Percentiles rank a stretch among this genome's conserved stretches.
Conservation (phyloP, 2,797 vertebrate species). For the Schizopygopsis pylzovi region DNA sequence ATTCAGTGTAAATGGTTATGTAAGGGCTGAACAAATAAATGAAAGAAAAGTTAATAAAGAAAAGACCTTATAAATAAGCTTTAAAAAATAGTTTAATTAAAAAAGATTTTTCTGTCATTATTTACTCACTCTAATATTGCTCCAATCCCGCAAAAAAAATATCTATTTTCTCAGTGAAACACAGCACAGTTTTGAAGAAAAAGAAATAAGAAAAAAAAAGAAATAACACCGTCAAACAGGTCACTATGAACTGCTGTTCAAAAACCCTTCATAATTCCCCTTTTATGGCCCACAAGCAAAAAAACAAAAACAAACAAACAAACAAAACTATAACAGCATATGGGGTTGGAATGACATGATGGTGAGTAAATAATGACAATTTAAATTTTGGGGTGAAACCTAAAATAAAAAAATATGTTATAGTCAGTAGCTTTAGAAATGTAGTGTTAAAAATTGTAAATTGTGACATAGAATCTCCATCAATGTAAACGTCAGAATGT, state of each 20-base stretch:
- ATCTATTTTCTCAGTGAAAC: neutral
- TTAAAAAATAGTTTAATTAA: neutral
- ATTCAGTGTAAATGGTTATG: neutral
- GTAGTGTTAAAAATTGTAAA: neutral
- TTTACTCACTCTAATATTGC: neutral
- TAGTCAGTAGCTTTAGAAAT: neutral
- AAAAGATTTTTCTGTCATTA: neutral
- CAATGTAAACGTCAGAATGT: neutral
- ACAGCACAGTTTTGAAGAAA: neutral
- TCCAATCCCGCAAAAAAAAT: neutral
- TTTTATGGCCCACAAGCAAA: neutral
- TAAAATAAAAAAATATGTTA: neutral
- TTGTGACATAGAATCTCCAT: slow-evolving; percentile 37
- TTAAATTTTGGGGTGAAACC: neutral
- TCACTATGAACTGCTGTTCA: neutral
- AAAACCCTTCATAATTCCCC: neutral
- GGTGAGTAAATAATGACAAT: neutral
- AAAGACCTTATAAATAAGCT: neutral
- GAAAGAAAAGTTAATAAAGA: neutral
- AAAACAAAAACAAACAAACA: neutral
- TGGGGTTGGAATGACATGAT: neutral
- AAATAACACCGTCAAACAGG: neutral
- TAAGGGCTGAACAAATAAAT: neutral
- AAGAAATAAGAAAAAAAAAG: no score
- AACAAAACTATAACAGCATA: neutral